These are phyloP conservation scores for Loripinus fragilis DNA, from an alignment of 2,888 invertebrate genomes.

Conservation along the genomic window DNA sequence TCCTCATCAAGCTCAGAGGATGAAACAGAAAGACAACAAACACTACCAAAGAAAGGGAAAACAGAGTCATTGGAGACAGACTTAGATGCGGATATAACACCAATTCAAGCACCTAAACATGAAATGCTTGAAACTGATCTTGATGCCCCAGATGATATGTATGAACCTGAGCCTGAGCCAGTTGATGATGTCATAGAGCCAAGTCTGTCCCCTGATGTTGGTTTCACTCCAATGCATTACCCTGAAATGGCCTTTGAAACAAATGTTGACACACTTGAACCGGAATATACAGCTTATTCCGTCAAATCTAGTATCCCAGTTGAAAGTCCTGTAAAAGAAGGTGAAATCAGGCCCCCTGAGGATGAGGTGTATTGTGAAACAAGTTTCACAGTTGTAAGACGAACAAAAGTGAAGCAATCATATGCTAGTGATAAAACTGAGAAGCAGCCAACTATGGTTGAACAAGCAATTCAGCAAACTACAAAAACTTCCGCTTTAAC, in stretches of 20 bases:
- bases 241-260: constrained; percentile 18
- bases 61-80: constrained; percentile 10
- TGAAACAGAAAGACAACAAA: neutral
- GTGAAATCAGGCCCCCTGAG: constrained; percentile 48
- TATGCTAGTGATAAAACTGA: constrained; percentile 55
- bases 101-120: neutral
- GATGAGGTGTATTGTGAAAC: constrained; percentile 62
- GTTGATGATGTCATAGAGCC: constrained; percentile 3
- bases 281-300: constrained; percentile 45
- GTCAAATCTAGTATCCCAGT: constrained; percentile 48
- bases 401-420: constrained; percentile 53
- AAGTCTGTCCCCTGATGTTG: constrained; percentile 1
- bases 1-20: constrained; percentile 8
- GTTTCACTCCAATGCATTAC: neutral
- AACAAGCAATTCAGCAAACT: constrained; percentile 33
- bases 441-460: constrained; percentile 44
- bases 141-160: constrained; percentile 19
- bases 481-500: constrained; percentile 29
- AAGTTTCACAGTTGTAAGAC: constrained; percentile 49
- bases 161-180: neutral
- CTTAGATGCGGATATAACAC: constrained; percentile 12
- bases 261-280: constrained; percentile 29
- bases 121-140: constrained; percentile 1
- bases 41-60: neutral
- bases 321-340: constrained; percentile 40